Evolutionary conservation across 1,140 invertebrate genomes (phyloP).

Genomic region (Macrobrachium nipponense): DNA sequence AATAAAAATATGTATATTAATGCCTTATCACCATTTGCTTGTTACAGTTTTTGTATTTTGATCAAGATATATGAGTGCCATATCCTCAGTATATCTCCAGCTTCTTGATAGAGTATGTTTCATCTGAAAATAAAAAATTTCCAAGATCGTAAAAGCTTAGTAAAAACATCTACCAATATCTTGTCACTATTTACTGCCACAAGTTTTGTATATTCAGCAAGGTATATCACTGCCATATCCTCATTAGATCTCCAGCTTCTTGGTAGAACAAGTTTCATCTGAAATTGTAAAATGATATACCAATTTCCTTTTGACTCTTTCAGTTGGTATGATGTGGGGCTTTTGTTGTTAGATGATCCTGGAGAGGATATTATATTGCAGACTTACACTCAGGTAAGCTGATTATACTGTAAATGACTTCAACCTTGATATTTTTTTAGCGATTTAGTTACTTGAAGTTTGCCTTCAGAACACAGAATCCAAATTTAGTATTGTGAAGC

Average conservation of each 20-base stretch:
- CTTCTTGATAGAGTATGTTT: not conserved
- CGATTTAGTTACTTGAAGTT: not conserved
- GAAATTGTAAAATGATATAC: conserved; percentile 9
- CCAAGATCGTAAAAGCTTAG: too few relatives aligned
- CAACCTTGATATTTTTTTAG: not conserved
- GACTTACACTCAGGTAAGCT: conserved; percentile 81
- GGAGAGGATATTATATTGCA: conserved; percentile 78
- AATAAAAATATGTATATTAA: too few relatives aligned
- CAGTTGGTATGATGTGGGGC: conserved; percentile 84
- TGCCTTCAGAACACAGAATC: too few relatives aligned
- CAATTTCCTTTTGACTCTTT: conserved; percentile 62
- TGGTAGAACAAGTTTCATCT: not conserved
- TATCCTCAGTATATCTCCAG: not conserved
- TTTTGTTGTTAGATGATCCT: conserved; percentile 80
- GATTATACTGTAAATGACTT: not conserved
- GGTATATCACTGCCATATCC: not conserved
- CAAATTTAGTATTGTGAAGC: too few relatives aligned
- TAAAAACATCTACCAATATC: too few relatives aligned
- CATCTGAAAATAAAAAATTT: not conserved
- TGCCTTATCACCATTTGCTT: too few relatives aligned
- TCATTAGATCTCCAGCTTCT: not conserved
- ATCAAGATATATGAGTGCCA: not conserved
- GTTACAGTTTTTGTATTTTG: too few relatives aligned
- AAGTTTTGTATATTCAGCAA: too few relatives aligned
- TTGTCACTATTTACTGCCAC: too few relatives aligned